Evolutionary conservation across 2,113 vertebrate species (phyloP), one percentile per base, ranked within the genome.

Genomic region (Ursus arctos): DNA sequence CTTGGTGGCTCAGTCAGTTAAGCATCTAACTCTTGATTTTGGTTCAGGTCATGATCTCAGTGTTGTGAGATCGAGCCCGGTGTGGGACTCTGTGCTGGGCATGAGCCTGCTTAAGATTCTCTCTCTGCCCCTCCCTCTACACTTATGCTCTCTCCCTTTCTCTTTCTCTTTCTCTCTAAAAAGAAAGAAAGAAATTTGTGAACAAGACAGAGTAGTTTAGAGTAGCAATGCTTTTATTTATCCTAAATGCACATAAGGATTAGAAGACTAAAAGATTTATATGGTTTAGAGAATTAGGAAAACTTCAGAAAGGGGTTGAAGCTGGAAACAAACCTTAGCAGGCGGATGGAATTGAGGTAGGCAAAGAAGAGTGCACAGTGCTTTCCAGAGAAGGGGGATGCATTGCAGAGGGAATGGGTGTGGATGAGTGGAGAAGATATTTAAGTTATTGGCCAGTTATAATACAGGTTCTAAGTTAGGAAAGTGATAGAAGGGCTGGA

Each of bases 221-320:
- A 55, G 2, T 21, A 49, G n/a, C 15, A n/a, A 0, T 81, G 43
- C 13, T 74, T 82, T 91, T 57, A n/a, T 87, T 82, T 81, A 31
- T 14, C 22, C 59, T 92, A 65, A 93, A 31, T 47, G 33, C 36
- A 59, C 5, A 2, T 26, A 40, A 76, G 4, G 10, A 7, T 76
- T 97, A 84, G 14, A 91, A 96, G 65, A 95, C 28, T 28, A 43
- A 90, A 69, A 71, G 33, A 63, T n/a, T 49, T 65, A 18, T 69
- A 22, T 72, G 16, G 21, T 77, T 91, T 91, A 22, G 51, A 65
- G 22, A 79, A 31, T 72, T 76, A 83, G 51, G 14, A 51, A 65
- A 93, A 61, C 21, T 93, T 95, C 55, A 72, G 18, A 69, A 84
- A 85, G 49, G 36, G 22, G 7, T 33, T 90, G 12, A 53, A 83